Conservation (phyloP, 2,888 invertebrate species). For the Craniophora ligustri region DNA sequence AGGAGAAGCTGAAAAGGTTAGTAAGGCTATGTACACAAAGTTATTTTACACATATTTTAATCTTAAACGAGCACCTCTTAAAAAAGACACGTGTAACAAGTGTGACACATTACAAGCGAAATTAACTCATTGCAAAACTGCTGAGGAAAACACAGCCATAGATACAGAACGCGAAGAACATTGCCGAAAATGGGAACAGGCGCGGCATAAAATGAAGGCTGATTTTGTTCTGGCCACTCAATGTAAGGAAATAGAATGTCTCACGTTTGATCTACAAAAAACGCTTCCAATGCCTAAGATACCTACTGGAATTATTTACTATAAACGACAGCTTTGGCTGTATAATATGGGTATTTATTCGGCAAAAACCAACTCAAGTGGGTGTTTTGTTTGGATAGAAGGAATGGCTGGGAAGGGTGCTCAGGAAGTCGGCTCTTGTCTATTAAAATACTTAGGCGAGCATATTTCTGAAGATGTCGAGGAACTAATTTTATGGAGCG, state of each 20-base stretch:
- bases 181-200: slow-evolving; percentile 13
- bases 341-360: slow-evolving; percentile 11
- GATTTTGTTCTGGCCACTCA: slow-evolving; percentile 30
- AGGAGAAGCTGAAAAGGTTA: slow-evolving; percentile 29
- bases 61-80: slow-evolving; percentile 34
- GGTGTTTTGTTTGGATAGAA: slow-evolving; percentile 15
- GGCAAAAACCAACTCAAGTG: slow-evolving; percentile 8
- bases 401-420: slow-evolving; percentile 14
- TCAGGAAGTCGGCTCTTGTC: slow-evolving; percentile 8
- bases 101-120: slow-evolving; percentile 36
- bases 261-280: slow-evolving; percentile 26
- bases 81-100: slow-evolving; percentile 29
- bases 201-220: slow-evolving; percentile 27
- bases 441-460: slow-evolving; percentile 26
- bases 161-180: slow-evolving; percentile 32
- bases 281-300: slow-evolving; percentile 21
- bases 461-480: slow-evolving; percentile 24
- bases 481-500: slow-evolving; percentile 21
- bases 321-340: slow-evolving; percentile 25
- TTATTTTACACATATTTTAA: slow-evolving; percentile 32
- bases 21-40: slow-evolving; percentile 19
- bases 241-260: slow-evolving; percentile 37
- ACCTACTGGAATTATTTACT: slow-evolving; percentile 20
- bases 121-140: slow-evolving; percentile 38
- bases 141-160: slow-evolving; percentile 24